Conservation (phyloP, 2,113 vertebrate species). For the Platichthys stellatus region DNA sequence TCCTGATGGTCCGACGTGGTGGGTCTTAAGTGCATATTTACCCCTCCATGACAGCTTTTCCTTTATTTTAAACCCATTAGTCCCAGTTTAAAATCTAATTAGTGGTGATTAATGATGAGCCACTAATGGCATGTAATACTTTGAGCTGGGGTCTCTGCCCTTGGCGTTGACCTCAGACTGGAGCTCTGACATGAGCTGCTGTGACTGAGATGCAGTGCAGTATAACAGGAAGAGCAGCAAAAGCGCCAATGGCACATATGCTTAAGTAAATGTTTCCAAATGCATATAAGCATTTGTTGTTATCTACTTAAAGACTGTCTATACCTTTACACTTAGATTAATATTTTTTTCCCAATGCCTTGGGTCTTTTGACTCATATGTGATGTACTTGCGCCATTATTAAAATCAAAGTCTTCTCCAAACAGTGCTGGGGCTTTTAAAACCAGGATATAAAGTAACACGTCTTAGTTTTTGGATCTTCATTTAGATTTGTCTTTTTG, state of each 20-base stretch:
- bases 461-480: too few species aligned
- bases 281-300: too few species aligned
- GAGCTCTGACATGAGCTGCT: conserved; percentile 14
- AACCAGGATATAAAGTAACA: too few species aligned
- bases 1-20: conserved; percentile 29
- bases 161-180: conserved; percentile 37
- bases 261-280: too few species aligned
- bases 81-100: conserved; percentile 44
- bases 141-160: conserved; percentile 32
- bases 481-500: too few species aligned
- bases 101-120: conserved; percentile 42
- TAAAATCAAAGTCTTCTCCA: neutral
- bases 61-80: conserved; percentile 42
- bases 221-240: neutral
- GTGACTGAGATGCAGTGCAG: neutral
- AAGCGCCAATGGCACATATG: too few species aligned
- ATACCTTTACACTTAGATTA: too few species aligned
- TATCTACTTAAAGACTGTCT: too few species aligned
- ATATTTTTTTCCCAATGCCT: too few species aligned
- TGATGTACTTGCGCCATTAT: neutral
- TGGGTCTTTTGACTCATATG: too few species aligned
- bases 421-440: neutral
- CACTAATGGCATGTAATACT: conserved; percentile 26
- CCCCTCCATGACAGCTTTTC: conserved; percentile 18
- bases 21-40: conserved; percentile 47